Base-by-base conservation (phyloP, 2,797 vertebrate species). In the Etheostoma nigrum region DNA sequence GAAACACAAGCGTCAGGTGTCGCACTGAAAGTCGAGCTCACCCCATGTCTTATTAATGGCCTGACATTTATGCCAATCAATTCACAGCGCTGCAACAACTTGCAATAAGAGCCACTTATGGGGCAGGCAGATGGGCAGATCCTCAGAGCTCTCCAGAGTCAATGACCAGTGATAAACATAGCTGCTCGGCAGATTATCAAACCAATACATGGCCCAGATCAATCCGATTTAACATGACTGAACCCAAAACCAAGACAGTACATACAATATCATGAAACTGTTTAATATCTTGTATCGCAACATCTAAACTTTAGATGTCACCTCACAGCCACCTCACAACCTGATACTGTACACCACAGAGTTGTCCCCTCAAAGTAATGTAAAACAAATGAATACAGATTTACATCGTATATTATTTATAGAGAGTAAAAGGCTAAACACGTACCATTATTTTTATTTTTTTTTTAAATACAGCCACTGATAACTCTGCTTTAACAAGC, bases 11-110 rank as follows among this genome's bases (percentile, higher is more conserved):
- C 75, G 3, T 87, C 87, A 79, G 86, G 89, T 90, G 90, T 90
- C 85, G 81, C 61, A 85, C 90, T 91, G 95, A 93, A 95, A 95
- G 82, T 59, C 2, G 90, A 96, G 89, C 91, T 82, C 40, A 2
- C 47, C 51, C 72, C 88, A 94, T 96, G 81, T 72, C 72, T 96
- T 95, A 94, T 95, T 95, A 90, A 96, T 93, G 94, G 85, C 76
- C 81, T 72, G 89, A 85, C 91, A 86, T 93, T 95, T 87, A 91
- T 84, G 88, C 86, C 90, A 89, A 88, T 89, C 90, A 89, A 91
- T 94, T 93, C 89, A 79, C 86, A 72, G 86, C 5, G 64, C 78
- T 53, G 84, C 73, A 3, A 89, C 88, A 82, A 87, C 72, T 80
- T 83, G 82, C 86, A 91, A 87, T 81, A 84, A 93, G 89, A 92